Evolutionary conservation across 1,140 invertebrate genomes (phyloP).

Genomic region (Alviniconcha marisindica): DNA sequence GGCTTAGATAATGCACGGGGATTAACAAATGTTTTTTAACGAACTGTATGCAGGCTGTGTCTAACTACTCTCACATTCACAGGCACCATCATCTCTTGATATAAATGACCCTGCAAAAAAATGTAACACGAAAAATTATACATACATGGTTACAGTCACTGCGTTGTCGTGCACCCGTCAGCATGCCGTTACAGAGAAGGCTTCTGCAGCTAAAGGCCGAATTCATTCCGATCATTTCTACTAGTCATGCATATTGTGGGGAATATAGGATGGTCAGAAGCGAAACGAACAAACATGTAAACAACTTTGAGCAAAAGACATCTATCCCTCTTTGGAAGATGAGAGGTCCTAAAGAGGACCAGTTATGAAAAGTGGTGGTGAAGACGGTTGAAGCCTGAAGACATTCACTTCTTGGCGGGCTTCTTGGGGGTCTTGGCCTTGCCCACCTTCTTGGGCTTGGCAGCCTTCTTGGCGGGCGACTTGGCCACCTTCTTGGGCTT

Average conservation of each 20-base stretch:
- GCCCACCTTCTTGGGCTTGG: conserved; percentile 52
- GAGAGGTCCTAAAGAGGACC: conserved; percentile 25
- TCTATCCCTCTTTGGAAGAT: not conserved
- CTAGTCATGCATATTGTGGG: conserved; percentile 43
- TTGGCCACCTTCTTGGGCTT: conserved; percentile 52
- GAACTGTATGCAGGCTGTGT: too few relatives aligned
- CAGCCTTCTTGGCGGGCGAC: conserved; percentile 56
- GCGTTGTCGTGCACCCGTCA: not conserved
- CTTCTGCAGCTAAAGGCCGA: conserved; percentile 43
- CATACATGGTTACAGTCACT: too few relatives aligned
- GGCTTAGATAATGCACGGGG: too few relatives aligned
- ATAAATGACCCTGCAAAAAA: too few relatives aligned
- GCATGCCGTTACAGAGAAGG: conserved; percentile 47
- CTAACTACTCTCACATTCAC: too few relatives aligned
- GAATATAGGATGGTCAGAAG: not conserved
- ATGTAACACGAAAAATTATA: too few relatives aligned
- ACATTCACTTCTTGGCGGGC: not conserved
- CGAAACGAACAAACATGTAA: too few relatives aligned
- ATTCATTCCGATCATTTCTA: conserved; percentile 49
- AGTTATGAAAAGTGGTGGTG: too few relatives aligned
- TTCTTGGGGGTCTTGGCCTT: conserved; percentile 41
- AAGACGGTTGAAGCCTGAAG: too few relatives aligned
- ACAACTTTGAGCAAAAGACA: too few relatives aligned
- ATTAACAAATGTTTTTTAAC: too few relatives aligned
- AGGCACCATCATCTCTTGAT: too few relatives aligned